Evolutionary conservation across 2,888 invertebrate species (phyloP), one percentile per base, ranked within the genome.

Genomic region (Crepidodera aurea): DNA sequence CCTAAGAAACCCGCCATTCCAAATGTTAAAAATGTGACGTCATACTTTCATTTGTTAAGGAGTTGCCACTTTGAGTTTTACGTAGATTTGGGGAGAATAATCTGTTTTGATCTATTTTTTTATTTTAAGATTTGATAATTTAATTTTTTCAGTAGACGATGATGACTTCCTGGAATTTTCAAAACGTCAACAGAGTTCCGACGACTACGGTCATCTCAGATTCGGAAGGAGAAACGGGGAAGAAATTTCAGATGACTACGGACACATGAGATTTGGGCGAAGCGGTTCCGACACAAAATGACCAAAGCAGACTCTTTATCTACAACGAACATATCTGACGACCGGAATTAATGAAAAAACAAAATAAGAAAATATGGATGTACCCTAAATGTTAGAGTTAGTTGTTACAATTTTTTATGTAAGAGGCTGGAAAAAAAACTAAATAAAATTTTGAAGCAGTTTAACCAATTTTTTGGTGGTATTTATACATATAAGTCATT

Each of bases 191-290:
- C 71, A 85, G 69, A 69, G 73, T 1, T 75, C 79, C 1, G 85
- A 86, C 42, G 88, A 88, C 74, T 88, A 88, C 69, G 86, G 84
- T 1, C 82, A 90, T 74, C 80, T 88, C 76, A 68, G 87, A 70
- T 87, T 87, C 71, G 87, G 87, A 2, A 87, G 87, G 70, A 83
- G 87, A 1, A 56, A 56, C 34, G 77, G 77, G 1, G 88, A 88
- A 34, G 88, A 89, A 62, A 83, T 86, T 15, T 90, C 89, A 69
- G 90, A 91, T 68, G 91, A 91, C 75, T 91, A 91, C 70, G 91
- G 91, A 1, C 90, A 90, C 72, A 83, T 90, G 82, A 81, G 91
- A 64, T 91, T 90, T 72, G 91, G 91, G 8, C 83, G 89, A 64
- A 86, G 85, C 58, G 84, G 83, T 32, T 51, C 54, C 10, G 59